Evolutionary conservation across 2,888 invertebrate species (phyloP).

Genomic region (Patella caerulea): DNA sequence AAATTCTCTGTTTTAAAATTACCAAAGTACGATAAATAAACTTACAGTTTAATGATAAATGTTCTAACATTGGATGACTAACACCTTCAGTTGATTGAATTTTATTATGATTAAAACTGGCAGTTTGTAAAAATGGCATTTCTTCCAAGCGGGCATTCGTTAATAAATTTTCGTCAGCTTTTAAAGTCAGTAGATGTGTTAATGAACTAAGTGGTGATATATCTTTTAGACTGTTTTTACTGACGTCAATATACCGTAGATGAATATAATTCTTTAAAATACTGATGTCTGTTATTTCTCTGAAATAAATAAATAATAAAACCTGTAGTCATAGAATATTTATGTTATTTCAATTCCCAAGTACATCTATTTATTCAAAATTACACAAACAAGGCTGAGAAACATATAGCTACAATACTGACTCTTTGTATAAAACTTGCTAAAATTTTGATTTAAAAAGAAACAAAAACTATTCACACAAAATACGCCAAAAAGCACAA

Average conservation of each 20-base stretch:
- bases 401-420: too few species aligned
- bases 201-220: constrained; percentile 66
- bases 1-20: too few species aligned
- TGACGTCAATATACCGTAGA: constrained; percentile 70
- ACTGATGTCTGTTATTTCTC: constrained; percentile 68
- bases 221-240: constrained; percentile 68
- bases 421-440: too few species aligned
- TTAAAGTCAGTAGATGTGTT: constrained; percentile 68
- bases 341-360: too few species aligned
- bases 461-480: too few species aligned
- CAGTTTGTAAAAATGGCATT: constrained; percentile 69
- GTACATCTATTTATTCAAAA: too few species aligned
- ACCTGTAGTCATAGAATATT: too few species aligned
- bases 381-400: too few species aligned
- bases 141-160: constrained; percentile 64
- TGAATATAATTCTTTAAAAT: constrained; percentile 69
- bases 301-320: constrained; percentile 40
- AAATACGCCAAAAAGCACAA: too few species aligned
- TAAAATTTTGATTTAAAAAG: too few species aligned
- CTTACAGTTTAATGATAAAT: constrained; percentile 69
- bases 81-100: constrained; percentile 67
- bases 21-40: constrained; percentile 16
- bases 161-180: constrained; percentile 67
- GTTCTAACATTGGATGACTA: constrained; percentile 69
- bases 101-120: constrained; percentile 69